Evolutionary conservation across 1,140 invertebrate species (phyloP).

Genomic region (Drosophila carrolli): DNA sequence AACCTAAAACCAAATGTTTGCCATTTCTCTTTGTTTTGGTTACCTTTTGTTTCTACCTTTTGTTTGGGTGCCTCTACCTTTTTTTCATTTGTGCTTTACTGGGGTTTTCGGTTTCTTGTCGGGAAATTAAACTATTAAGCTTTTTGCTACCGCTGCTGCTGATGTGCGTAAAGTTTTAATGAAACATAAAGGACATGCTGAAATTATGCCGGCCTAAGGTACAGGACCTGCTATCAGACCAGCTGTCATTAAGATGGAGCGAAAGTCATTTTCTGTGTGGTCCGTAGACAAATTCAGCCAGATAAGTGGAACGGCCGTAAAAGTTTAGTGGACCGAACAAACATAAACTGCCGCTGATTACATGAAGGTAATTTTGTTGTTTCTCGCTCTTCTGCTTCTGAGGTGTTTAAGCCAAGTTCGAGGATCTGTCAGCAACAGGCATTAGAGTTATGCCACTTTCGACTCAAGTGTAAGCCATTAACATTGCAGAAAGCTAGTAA

Average conservation of each 20-base stretch:
- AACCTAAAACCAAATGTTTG: slow-evolving; percentile 52
- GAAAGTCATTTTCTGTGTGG: slow-evolving; percentile 41
- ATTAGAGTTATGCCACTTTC: slow-evolving; percentile 41
- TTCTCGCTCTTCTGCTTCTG: slow-evolving; percentile 9
- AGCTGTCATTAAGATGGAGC: slow-evolving; percentile 56
- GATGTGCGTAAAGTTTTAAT: slow-evolving; percentile 71
- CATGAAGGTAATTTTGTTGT: slow-evolving; percentile 47
- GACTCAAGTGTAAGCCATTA: slow-evolving; percentile 49
- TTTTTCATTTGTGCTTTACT: slow-evolving; percentile 22
- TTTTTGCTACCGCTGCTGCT: slow-evolving; percentile 29
- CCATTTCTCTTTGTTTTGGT: slow-evolving; percentile 54
- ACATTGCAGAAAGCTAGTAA: background rate
- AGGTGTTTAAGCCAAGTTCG: slow-evolving; percentile 37
- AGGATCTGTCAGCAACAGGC: slow-evolving; percentile 72
- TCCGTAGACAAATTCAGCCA: slow-evolving; percentile 44
- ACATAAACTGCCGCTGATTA: slow-evolving; percentile 77
- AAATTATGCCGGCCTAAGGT: slow-evolving; percentile 48
- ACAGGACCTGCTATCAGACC: slow-evolving; percentile 24
- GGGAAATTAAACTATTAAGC: slow-evolving; percentile 77
- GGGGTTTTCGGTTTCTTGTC: slow-evolving; percentile 21
- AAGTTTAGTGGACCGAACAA: slow-evolving; percentile 73
- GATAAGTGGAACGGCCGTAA: slow-evolving; percentile 67
- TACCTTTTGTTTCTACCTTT: slow-evolving; percentile 51
- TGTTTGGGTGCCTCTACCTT: slow-evolving; percentile 19
- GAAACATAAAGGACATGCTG: slow-evolving; percentile 61